Conservation (phyloP, 2,113 vertebrate genomes). For the Dromaius novaehollandiae region DNA sequence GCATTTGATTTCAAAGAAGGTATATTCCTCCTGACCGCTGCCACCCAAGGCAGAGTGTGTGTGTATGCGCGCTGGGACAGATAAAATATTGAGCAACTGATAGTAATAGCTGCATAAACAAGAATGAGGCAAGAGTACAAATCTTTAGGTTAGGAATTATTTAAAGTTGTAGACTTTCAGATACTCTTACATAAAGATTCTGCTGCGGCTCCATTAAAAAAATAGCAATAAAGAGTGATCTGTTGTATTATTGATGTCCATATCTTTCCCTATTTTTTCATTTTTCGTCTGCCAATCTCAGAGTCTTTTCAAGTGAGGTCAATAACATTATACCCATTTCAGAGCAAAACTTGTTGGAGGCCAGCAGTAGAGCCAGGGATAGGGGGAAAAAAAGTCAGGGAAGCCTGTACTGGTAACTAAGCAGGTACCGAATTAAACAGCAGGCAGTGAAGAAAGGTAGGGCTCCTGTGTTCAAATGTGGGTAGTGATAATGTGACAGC, state of each 20-base stretch:
- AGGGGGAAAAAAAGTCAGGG: not conserved
- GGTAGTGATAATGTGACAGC: not conserved
- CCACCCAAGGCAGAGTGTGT: not conserved
- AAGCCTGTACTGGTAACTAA: not conserved
- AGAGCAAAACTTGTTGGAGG: not conserved
- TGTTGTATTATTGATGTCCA: not conserved
- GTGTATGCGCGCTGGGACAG: not conserved
- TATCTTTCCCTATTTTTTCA: not conserved
- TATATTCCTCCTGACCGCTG: not conserved
- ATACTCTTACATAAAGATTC: not conserved
- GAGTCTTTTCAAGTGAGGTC: not conserved
- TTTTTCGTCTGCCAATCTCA: conserved; percentile 4
- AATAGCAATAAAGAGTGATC: not conserved
- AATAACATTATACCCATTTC: not conserved
- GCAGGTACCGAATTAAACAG: not conserved
- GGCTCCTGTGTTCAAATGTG: not conserved
- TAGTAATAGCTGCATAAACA: not conserved
- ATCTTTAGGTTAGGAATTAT: not conserved
- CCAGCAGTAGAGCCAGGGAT: not conserved
- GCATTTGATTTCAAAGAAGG: accelerated
- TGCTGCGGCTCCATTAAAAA: not conserved
- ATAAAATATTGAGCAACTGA: not conserved
- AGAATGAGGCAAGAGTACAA: not conserved
- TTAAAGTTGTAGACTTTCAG: not conserved
- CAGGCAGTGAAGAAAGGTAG: not conserved